These are phyloP conservation scores for Dryobota labecula DNA, from an alignment of 2,888 invertebrate genomes.

Conservation along the genomic window DNA sequence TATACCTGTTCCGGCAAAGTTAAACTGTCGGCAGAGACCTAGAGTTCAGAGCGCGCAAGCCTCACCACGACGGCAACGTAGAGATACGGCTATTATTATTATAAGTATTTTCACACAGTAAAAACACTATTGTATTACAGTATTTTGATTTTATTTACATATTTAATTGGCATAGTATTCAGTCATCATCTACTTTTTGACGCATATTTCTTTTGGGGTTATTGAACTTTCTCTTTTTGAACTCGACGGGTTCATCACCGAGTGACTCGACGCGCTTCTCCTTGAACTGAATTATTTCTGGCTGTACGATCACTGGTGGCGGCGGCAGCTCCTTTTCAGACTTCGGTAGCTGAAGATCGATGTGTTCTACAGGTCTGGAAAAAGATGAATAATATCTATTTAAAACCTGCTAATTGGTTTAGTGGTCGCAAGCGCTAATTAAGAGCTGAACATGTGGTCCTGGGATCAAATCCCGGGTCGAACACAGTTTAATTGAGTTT, in stretches of 20 bases:
- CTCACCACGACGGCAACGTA: too few relatives aligned
- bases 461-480: not conserved
- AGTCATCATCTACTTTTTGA: slow-evolving; percentile 92
- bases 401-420: not conserved
- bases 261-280: slow-evolving; percentile 91
- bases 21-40: too few relatives aligned
- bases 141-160: slow-evolving; percentile 55
- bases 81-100: too few relatives aligned
- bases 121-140: not conserved
- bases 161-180: slow-evolving; percentile 49
- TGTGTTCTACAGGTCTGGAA: slow-evolving; percentile 86
- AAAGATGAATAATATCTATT: not conserved
- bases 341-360: slow-evolving; percentile 94
- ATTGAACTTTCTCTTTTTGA: slow-evolving; percentile 93
- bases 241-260: slow-evolving; percentile 89
- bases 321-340: slow-evolving; percentile 81
- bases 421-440: not conserved
- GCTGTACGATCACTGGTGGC: slow-evolving; percentile 87
- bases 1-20: too few relatives aligned
- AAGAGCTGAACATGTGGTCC: not conserved
- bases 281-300: slow-evolving; percentile 89
- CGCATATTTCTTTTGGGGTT: slow-evolving; percentile 91
- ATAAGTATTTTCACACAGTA: not conserved
- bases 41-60: too few relatives aligned
- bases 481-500: not conserved